Conservation (phyloP, 1,140 invertebrate genomes). For the Dreissena rostriformis region DNA sequence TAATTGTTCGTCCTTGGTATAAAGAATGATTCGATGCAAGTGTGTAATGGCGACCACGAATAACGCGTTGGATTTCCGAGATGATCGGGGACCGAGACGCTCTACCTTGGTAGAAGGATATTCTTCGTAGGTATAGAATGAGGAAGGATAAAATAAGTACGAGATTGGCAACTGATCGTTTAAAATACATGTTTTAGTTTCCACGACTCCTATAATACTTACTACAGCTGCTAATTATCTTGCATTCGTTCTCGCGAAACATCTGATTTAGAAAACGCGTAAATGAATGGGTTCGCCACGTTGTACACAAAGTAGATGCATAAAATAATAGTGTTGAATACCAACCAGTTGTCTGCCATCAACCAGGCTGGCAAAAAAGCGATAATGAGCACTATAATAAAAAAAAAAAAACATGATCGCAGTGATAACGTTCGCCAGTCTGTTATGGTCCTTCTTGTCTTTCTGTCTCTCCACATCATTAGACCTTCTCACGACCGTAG, state of each 20-base stretch:
- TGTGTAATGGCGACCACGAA: too few relatives aligned
- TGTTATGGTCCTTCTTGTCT: conserved; percentile 51
- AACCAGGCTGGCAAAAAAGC: conserved; percentile 77
- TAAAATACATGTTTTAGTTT: too few relatives aligned
- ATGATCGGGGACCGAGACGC: too few relatives aligned
- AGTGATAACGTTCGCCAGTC: conserved; percentile 74
- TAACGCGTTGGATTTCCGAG: too few relatives aligned
- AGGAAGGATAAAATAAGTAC: too few relatives aligned
- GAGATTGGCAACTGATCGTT: too few relatives aligned
- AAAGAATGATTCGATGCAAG: too few relatives aligned
- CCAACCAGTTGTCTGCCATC: conserved; percentile 71
- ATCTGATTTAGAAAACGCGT: conserved; percentile 79
- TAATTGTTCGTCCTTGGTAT: too few relatives aligned
- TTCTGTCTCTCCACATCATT: neutral
- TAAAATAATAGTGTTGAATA: conserved; percentile 73
- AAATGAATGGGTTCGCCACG: conserved; percentile 78
- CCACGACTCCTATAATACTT: too few relatives aligned
- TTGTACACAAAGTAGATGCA: conserved; percentile 79
- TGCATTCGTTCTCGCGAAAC: conserved; percentile 71
- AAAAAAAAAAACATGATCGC: conserved; percentile 78
- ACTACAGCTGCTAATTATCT: conserved; percentile 58
- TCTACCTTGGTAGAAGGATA: too few relatives aligned
- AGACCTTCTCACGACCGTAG: conserved; percentile 10
- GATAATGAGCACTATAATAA: conserved; percentile 77
- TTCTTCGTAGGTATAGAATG: too few relatives aligned